Evolutionary conservation across 2,888 invertebrate genomes (phyloP), one percentile per base, ranked within the genome.

Genomic region (Sicus ferrugineus): DNA sequence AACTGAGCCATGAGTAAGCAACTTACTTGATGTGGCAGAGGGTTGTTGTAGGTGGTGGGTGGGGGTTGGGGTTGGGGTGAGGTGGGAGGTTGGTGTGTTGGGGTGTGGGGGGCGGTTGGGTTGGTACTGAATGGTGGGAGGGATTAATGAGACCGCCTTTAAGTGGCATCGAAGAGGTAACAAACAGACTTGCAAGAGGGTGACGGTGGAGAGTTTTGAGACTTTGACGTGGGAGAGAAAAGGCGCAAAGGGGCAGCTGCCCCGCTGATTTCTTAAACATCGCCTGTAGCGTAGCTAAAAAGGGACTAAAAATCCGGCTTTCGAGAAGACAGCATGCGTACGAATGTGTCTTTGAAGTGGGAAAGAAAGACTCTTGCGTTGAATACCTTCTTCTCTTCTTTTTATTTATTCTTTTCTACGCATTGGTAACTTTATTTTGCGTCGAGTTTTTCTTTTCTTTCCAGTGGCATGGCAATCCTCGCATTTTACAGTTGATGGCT

Each of bases 1-100:
- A 80, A 79, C 75, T 78, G 75, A 75, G 78, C 77, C 31, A 62
- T 59, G 42, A 54, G n/a, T 21, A 67, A 11, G 50, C 30, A 38
- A 11, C 34, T 31, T n/a, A n/a, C 19, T 6, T 14, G 19, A 46
- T 46, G 46, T 46, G 46, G 46, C 14, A 46, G n/a, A n/a, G n/a
- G n/a, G n/a, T n/a, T n/a, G n/a, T n/a, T 46, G 50, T 23, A 3
- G 50, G 21, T 16, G 46, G n/a, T 34, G 38, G 46, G 50, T 52
- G 23, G 1, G 50, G 11, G 23, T 26, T 11, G 23, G 11, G 21
- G 42, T 42, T 62, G 46, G 46, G 16, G 63, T 11, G 42, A 5
- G 26, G 16, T 38, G 38, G 19, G 61, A 11, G 14, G 28, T n/a
- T n/a, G n/a, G n/a, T n/a, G n/a, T n/a, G 14, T 19, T 23, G 6